A percentile compares a stretch with the other conserved stretches of the same genome.
Evolutionary conservation across 2,797 vertebrate genomes (phyloP).

Genomic region (Trichosurus vulpecula): DNA sequence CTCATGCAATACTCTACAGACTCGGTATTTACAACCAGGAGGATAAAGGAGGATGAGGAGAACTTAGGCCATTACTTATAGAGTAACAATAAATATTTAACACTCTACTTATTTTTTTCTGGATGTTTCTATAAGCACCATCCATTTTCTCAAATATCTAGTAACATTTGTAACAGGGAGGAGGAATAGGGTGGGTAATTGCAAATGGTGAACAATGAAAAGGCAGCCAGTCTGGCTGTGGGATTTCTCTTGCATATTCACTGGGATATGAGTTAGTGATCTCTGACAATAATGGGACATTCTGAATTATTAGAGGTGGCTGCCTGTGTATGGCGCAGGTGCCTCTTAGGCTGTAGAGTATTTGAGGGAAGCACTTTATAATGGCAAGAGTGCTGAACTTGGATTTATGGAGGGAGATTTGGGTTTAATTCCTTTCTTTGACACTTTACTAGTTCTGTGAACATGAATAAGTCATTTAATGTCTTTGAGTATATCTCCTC

Average conservation of each 20-base stretch:
- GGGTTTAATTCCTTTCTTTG: not conserved
- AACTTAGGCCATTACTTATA: not conserved
- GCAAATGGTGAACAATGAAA: not conserved
- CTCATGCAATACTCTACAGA: not conserved
- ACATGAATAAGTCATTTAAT: not conserved
- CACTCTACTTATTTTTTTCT: not conserved
- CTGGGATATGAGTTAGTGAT: not conserved
- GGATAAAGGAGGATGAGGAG: not conserved
- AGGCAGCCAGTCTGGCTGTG: not conserved
- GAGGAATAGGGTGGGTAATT: rapidly evolving
- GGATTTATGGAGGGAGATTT: not conserved
- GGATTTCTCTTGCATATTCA: not conserved
- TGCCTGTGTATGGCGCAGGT: not conserved
- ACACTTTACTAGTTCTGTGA: not conserved
- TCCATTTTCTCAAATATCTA: not conserved
- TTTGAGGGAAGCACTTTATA: not conserved
- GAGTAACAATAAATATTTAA: not conserved
- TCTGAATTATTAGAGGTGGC: not conserved
- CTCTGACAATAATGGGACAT: not conserved
- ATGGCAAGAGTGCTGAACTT: not conserved
- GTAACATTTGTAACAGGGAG: not conserved
- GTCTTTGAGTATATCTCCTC: not conserved
- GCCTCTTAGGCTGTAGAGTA: not conserved
- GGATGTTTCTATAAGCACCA: not conserved
- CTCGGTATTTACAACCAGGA: not conserved